phyloP scores from a whole-genome alignment of 2,797 vertebrate genomes.

The Spondyliosoma cantharus region DNA sequence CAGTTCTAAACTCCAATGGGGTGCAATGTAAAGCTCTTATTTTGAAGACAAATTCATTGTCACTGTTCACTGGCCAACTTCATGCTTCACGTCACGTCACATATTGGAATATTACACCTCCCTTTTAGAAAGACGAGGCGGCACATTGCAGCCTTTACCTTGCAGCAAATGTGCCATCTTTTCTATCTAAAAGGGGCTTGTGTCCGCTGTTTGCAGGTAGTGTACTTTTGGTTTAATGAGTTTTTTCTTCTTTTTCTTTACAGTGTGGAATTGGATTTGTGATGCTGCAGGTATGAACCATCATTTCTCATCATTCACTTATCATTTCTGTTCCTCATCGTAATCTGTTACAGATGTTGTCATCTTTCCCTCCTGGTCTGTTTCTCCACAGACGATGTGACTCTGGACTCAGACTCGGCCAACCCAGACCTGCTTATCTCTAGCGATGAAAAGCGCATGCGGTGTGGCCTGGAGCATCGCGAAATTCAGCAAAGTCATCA shows the following conservation, averaged over 20 bases:
- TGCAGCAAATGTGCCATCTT: too few species aligned
- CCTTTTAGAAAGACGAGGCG: too few species aligned
- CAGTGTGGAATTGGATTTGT: conserved; percentile 87
- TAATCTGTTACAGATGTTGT: not conserved
- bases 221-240: not conserved
- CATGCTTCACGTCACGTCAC: too few species aligned
- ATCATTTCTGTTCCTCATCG: not conserved
- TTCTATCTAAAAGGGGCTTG: too few species aligned
- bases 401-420: conserved; percentile 79
- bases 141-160: too few species aligned
- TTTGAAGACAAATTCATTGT: too few species aligned
- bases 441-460: conserved; percentile 76
- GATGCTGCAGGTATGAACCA: conserved; percentile 82
- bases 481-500: conserved; percentile 51
- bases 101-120: too few species aligned
- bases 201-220: not conserved
- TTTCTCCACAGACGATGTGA: conserved; percentile 77
- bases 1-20: too few species aligned
- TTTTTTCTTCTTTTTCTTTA: conserved; percentile 23
- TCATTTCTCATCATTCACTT: too few species aligned
- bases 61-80: too few species aligned
- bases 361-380: not conserved
- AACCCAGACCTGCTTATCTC: conserved; percentile 81
- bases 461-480: conserved; percentile 76
- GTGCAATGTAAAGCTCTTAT: too few species aligned